Evolutionary conservation across 2,888 invertebrate species (phyloP), one percentile per base, ranked within the genome.

Genomic region (Dryadula phaetusa): DNA sequence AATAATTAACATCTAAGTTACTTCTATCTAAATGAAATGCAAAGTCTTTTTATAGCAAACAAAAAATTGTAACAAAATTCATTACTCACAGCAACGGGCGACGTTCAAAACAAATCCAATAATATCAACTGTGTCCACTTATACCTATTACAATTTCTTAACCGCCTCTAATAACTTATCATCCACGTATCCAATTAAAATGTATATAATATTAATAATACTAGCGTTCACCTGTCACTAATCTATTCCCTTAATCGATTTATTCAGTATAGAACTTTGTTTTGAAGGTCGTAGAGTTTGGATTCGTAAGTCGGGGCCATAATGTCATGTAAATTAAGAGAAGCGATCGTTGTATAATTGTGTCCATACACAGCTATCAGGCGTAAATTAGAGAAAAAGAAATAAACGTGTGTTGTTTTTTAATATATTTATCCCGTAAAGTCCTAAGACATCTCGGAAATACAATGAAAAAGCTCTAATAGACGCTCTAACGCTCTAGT

Each of bases 141-240:
- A 70, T 63, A 70, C 44, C 69, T 76, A 78, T 79, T 77, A 78
- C 80, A 77, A 75, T 79, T 78, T 79, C 76, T 71, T 69, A 78
- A 74, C 70, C 64, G 66, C 67, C 60, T 72, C 70, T 76, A 73
- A 74, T 76, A 75, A 76, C 73, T 75, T 75, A 74, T 73, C 75
- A 70, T 75, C 72, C 80, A 81, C 81, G 81, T 81, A 83, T 82
- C 83, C 76, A 87, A 88, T 88, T 87, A 86, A 84, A 84, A 84
- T 82, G 80, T 80, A 77, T 80, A 77, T 81, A 78, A 77, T 79
- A 79, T 78, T 82, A 83, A 82, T 83, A 83, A 80, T 80, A 82
- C 74, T 72, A 61, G 75, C 82, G 81, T 83, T 87, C 88, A 89
- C 88, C 88, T 89, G 90, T 83, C 82, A 73, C 74, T 79, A 78